These are phyloP conservation scores for Sisyra nigra DNA, from an alignment of 2,888 invertebrate genomes.

Conservation along the genomic window DNA sequence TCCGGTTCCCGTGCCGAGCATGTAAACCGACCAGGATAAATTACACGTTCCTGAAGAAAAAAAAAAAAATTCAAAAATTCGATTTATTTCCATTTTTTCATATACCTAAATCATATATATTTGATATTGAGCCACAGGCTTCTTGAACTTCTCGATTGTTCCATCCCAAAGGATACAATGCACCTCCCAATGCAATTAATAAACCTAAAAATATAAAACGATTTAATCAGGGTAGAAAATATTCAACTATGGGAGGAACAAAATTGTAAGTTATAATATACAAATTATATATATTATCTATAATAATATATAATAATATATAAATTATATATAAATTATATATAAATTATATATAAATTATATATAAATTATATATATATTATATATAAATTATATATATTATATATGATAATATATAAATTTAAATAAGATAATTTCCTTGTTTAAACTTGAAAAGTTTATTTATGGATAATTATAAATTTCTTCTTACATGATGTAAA, in stretches of 20 bases:
- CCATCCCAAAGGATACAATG: constrained; percentile 3
- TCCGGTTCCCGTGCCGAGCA: not conserved
- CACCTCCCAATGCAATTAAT: not conserved
- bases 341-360: no score
- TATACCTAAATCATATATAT: constrained; percentile 3
- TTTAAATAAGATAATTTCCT: no score
- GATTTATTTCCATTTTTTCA: not conserved
- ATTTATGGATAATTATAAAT: no score
- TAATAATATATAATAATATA: no score
- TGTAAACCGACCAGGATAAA: constrained; percentile 3
- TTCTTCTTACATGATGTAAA: not conserved
- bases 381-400: no score
- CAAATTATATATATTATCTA: no score
- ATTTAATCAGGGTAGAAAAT: not conserved
- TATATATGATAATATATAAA: no score
- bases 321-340: no score
- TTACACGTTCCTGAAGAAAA: constrained; percentile 2
- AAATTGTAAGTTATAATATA: no score
- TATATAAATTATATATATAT: no score
- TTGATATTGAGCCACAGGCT: not conserved
- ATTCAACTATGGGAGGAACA: no score
- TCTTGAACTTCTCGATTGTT: constrained; percentile 1
- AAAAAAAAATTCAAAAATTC: not conserved
- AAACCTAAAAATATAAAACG: not conserved
- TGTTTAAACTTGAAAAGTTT: no score